A percentile compares a stretch with the other conserved stretches of the same genome.
phyloP scores from a whole-genome alignment of 2,888 invertebrate genomes.

The Coelinius sp. region DNA sequence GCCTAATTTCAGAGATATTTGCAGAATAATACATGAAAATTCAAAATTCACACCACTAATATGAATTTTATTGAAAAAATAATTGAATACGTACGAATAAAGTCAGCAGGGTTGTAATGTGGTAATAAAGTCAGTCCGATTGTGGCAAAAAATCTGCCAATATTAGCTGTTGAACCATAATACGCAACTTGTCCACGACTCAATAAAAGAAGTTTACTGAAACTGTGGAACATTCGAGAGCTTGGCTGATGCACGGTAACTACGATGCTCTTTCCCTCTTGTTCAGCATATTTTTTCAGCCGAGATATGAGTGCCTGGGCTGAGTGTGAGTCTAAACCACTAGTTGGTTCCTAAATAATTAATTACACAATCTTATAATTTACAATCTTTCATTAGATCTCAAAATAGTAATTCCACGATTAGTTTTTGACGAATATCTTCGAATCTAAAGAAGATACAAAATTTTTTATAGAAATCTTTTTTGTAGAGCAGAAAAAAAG shows the following conservation, averaged over 20 bases:
- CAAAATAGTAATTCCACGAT: not conserved
- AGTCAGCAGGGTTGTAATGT: conserved; percentile 89
- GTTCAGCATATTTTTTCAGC: conserved; percentile 81
- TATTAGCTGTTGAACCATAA: conserved; percentile 80
- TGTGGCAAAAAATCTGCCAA: conserved; percentile 80
- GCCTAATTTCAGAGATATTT: too few species aligned
- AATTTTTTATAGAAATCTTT: too few species aligned
- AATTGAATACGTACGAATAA: conserved; percentile 73
- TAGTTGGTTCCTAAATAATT: conserved; percentile 81
- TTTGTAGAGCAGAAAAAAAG: too few species aligned
- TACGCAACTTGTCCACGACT: conserved; percentile 84
- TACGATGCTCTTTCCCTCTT: conserved; percentile 84
- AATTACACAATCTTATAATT: conserved; percentile 1
- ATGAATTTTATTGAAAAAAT: not conserved
- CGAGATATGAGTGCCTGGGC: conserved; percentile 82
- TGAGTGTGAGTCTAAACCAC: conserved; percentile 86
- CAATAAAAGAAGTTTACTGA: conserved; percentile 81
- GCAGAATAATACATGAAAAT: not conserved
- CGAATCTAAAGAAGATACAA: too few species aligned
- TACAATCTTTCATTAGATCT: too few species aligned
- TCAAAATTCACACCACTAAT: too few species aligned
- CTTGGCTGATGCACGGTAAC: conserved; percentile 88
- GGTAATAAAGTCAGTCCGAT: conserved; percentile 81
- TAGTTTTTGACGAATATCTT: too few species aligned
- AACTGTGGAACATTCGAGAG: conserved; percentile 87